Percentiles rank a stretch among this genome's conserved stretches.
phyloP scores from a whole-genome alignment of 2,888 invertebrate genomes.

The Schizotus pectinicornis region DNA sequence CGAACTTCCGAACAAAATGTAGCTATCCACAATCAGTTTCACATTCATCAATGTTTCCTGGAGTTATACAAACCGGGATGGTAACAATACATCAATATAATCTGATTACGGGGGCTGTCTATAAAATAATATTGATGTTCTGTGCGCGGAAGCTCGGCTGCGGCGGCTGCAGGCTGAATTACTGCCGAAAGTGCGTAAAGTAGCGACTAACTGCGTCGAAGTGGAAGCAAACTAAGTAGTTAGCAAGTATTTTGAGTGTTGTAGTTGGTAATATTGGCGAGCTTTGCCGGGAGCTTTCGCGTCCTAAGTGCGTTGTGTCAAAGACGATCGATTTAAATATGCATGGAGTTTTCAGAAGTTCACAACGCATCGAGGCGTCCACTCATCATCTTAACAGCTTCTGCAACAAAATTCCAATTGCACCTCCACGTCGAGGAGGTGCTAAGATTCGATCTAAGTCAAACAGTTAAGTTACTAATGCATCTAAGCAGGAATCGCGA shows the following conservation, averaged over 20 bases:
- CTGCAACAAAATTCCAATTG: no score
- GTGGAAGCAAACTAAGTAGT: conserved; percentile 15
- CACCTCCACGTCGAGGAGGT: no score
- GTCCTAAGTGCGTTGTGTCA: conserved; percentile 19
- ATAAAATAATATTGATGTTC: conserved; percentile 22
- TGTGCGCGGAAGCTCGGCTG: not conserved
- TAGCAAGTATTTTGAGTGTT: conserved; percentile 13
- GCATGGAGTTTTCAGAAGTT: conserved; percentile 15
- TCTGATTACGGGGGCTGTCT: conserved; percentile 20
- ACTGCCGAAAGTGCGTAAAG: conserved; percentile 10
- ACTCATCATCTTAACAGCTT: no score
- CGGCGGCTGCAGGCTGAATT: not conserved
- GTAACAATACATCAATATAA: conserved; percentile 25
- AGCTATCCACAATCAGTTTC: conserved; percentile 14
- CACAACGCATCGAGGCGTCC: not conserved
- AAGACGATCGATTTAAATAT: conserved; percentile 16
- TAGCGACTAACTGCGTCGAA: conserved; percentile 9
- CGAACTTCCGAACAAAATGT: conserved; percentile 14
- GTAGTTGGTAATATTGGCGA: conserved; percentile 16
- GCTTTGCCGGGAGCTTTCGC: conserved; percentile 14
- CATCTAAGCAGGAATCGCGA: not conserved
- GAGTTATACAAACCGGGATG: conserved; percentile 18
- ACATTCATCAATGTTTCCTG: conserved; percentile 22
- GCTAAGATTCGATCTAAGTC: no score
- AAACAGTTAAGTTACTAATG: no score